Evolutionary conservation across 2,888 invertebrate species (phyloP), one percentile per base, ranked within the genome.

Genomic region (Drosophila flavopinicola): DNA sequence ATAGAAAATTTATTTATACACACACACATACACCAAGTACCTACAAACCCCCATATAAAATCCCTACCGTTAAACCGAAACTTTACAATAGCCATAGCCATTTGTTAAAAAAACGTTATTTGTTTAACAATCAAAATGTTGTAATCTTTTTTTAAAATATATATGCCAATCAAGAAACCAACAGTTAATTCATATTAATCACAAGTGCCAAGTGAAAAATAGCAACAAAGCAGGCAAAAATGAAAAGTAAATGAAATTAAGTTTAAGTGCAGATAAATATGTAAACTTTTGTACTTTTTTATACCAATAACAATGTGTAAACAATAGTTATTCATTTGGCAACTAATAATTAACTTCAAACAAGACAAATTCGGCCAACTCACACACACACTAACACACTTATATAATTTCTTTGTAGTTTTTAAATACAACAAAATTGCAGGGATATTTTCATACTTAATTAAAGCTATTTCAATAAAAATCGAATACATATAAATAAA

Each of bases 1-100:
- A 89, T 77, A 82, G 80, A 86, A 88, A 84, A 88, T 85, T 83
- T 87, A 88, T 85, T 88, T 90, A 90, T 88, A 90, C 88, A 89
- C 78, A 89, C 77, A 76, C 86, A 88, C 83, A 87, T 82, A 87
- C 77, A 83, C 75, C 75, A 75, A 75, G 73, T 57, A 69, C 83
- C 79, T 29, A 92, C 91, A 90, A 59, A 61, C 54, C 54, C 67
- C 57, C 20, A 58, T 20, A n/a, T 49, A 7, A 37, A 56, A 44
- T 45, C 71, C 78, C 67, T 61, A 61, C 70, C 61, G 78, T 78
- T 54, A 60, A 66, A 66, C 47, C 66, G 30, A 37, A 37, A 58
- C 48, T 49, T 56, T 63, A 73, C 73, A 78, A 85, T 82, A 83
- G 76, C 74, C 78, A 85, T 82, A 82, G 75, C 70, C 70, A 80